Base-by-base conservation (phyloP, 2,113 vertebrate genomes). In the Morone chrysops region DNA sequence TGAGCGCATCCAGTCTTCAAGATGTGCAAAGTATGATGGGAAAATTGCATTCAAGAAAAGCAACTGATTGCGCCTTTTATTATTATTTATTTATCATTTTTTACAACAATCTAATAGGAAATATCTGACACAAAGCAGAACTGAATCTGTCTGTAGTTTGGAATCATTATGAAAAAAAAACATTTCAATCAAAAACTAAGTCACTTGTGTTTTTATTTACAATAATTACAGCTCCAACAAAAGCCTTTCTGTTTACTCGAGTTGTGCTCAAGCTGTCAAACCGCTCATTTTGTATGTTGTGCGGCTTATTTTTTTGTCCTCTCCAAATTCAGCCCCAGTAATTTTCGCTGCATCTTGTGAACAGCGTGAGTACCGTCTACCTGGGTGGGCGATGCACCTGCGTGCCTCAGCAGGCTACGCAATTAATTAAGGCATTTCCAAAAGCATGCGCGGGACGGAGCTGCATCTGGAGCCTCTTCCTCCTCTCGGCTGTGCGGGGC, bases 331-430 rank as follows among this genome's bases (percentile, higher is more conserved):
- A 59, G 9, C 16, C 53, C 31, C 78, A 17, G 76, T 85, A 5
- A 70, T 84, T 86, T 70, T 7, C 68, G 38, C 62, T 31, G 50
- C 41, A 41, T 77, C 65, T 65, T 72, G 25, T 81, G 47, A 0
- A 40, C 43, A 22, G 71, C 10, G n/a, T 50, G 83, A 81, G 45
- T 36, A 48, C 1, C 70, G 17, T 86, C 91, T 78, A 85, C 86
- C 86, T 92, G 93, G 91, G 93, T 92, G 92, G 92, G 36, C 86
- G 25, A 12, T 47, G 80, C 85, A 90, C 78, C 88, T 90, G 88
- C 90, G 70, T 90, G 92, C 59, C 86, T 82, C 88, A 63, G 91
- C 92, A 91, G 87, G 91, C 82, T 83, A 8, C 25, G 70, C 84
- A 73, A 68, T 88, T 84, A 82, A 89, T 88, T 48, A 67, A 85